A percentile compares a stretch with the other conserved stretches of the same genome.
phyloP scores from a whole-genome alignment of 2,888 invertebrate genomes.

The Allacma fusca region DNA sequence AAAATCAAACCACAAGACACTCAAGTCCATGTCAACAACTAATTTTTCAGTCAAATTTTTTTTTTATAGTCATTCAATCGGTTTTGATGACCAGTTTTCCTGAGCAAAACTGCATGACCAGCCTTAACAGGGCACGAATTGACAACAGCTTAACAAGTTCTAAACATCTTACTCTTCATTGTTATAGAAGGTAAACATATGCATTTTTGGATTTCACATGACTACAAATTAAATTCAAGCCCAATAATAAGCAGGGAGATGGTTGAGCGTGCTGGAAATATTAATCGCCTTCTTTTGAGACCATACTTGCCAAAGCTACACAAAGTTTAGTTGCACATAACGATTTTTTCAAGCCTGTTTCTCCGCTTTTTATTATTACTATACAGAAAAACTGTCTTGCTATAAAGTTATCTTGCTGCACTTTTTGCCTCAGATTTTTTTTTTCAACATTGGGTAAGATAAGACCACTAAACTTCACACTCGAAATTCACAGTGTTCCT shows the following conservation, averaged over 20 bases:
- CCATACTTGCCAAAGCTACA: background rate
- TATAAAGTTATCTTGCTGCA: too few relatives aligned
- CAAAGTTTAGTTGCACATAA: background rate
- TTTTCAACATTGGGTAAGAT: too few relatives aligned
- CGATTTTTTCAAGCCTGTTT: too few relatives aligned
- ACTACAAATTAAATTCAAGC: background rate
- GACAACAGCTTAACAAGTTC: background rate
- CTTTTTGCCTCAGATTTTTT: too few relatives aligned
- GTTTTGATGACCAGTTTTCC: background rate
- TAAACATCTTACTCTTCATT: too few relatives aligned
- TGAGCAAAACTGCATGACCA: conserved; percentile 1
- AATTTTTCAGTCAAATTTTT: background rate
- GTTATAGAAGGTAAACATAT: too few relatives aligned
- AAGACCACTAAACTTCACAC: too few relatives aligned
- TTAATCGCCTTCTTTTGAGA: background rate
- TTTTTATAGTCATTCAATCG: background rate
- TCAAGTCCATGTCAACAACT: conserved; percentile 8
- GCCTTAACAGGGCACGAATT: background rate
- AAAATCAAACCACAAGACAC: background rate
- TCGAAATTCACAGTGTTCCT: too few relatives aligned
- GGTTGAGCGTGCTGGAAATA: conserved; percentile 16
- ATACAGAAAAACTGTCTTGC: too few relatives aligned
- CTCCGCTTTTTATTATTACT: too few relatives aligned
- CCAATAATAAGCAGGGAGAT: background rate
- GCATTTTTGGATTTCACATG: background rate